Evolutionary conservation across 2,113 vertebrate genomes (phyloP).

Genomic region (Regulus satrapa): DNA sequence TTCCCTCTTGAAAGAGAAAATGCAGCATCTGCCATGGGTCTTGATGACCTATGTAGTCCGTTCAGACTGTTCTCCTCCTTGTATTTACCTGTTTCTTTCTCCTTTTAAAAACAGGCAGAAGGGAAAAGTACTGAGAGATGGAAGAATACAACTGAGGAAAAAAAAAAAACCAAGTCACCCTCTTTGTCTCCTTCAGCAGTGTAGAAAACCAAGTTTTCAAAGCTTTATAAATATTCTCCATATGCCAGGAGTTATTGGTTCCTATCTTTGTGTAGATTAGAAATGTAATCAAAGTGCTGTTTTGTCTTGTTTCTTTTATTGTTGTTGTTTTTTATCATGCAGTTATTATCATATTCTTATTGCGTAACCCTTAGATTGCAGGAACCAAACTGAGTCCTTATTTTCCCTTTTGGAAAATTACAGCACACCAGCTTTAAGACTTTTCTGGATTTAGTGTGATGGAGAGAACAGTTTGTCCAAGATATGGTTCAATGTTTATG

Average conservation of each 20-base stretch:
- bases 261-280: neutral
- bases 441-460: neutral
- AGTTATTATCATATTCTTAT: neutral
- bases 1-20: neutral
- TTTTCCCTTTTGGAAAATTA: neutral
- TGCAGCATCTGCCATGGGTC: neutral
- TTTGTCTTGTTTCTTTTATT: neutral
- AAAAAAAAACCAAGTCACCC: neutral
- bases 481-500: neutral
- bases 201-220: neutral
- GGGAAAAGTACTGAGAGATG: neutral
- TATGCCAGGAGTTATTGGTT: neutral
- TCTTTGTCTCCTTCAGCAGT: neutral
- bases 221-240: neutral
- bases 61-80: neutral
- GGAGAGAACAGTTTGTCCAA: neutral
- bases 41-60: neutral
- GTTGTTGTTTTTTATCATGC: neutral
- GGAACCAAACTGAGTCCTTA: neutral
- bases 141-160: neutral
- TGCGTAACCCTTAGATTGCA: neutral
- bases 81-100: neutral
- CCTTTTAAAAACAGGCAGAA: neutral
- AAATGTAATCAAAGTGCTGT: neutral
- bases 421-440: neutral